Conservation (phyloP, 2,797 vertebrate species). For the Intellagama lesueurii region DNA sequence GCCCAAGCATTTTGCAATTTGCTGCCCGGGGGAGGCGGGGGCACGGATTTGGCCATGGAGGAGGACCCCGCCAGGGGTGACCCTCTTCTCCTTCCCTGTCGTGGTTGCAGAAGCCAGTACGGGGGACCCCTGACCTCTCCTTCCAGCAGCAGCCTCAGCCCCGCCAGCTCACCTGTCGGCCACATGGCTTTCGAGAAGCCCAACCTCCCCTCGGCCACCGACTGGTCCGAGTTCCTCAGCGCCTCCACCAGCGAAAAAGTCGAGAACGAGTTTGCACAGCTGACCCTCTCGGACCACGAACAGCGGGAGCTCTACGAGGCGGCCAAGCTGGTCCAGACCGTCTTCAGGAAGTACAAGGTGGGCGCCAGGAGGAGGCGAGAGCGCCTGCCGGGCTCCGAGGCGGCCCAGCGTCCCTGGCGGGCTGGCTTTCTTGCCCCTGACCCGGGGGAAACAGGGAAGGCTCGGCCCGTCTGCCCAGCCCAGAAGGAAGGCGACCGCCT, state of each 20-base stretch:
- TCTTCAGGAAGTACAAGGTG: slow-evolving; percentile 99
- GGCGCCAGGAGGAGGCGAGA: not conserved
- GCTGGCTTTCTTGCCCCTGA: not conserved
- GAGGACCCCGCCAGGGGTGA: not conserved
- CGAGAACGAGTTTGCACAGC: slow-evolving; percentile 96
- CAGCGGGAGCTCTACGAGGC: slow-evolving; percentile 98
- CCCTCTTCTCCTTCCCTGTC: slow-evolving; percentile 27
- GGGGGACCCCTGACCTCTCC: slow-evolving; percentile 91
- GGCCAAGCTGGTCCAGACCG: slow-evolving; percentile 96
- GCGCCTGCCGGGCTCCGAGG: too few species aligned
- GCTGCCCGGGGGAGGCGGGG: not conserved
- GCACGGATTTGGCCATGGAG: not conserved
- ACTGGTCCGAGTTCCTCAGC: slow-evolving; percentile 98
- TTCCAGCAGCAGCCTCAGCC: slow-evolving; percentile 94
- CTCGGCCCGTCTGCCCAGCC: not conserved
- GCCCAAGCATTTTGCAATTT: not conserved
- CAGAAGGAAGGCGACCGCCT: not conserved
- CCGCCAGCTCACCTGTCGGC: slow-evolving; percentile 87
- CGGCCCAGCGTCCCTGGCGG: too few species aligned
- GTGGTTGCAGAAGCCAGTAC: slow-evolving; percentile 88
- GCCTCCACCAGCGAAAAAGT: slow-evolving; percentile 96
- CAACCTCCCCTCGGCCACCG: slow-evolving; percentile 90
- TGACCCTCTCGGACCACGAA: slow-evolving; percentile 96
- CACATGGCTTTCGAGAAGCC: slow-evolving; percentile 90
- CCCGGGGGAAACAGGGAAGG: not conserved